phyloP scores from a whole-genome alignment of 2,888 invertebrate species.

The Caenorhabditis auriculariae region DNA sequence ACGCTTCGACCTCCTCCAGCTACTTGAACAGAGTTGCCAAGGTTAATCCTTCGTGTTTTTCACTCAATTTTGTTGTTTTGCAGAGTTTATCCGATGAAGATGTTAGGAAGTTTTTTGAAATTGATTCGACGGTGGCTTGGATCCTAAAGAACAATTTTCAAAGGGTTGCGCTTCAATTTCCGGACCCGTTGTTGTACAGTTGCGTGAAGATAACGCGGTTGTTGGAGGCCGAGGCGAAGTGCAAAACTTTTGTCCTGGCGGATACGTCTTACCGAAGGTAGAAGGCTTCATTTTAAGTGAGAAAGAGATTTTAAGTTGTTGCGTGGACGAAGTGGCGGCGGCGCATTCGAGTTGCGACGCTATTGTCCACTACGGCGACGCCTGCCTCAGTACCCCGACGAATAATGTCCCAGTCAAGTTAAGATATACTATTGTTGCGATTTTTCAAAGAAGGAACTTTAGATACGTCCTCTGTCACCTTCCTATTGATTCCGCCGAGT shows the following conservation, averaged over 20 bases:
- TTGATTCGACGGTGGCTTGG: conserved; percentile 43
- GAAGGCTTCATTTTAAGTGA: conserved; percentile 3
- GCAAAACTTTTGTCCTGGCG: conserved; percentile 53
- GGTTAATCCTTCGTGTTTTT: no score
- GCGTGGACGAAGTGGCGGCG: conserved; percentile 85
- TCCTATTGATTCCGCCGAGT: conserved; percentile 4
- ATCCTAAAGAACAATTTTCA: conserved; percentile 31
- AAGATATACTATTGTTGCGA: no score
- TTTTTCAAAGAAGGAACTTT: not conserved
- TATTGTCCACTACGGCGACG: conserved; percentile 86
- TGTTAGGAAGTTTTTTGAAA: conserved; percentile 46
- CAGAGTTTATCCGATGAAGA: conserved; percentile 9
- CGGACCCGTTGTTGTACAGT: conserved; percentile 43
- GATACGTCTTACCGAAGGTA: conserved; percentile 61
- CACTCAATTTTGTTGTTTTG: no score
- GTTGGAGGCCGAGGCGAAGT: not conserved
- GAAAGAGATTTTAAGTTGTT: conserved; percentile 73
- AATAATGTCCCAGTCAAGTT: conserved; percentile 74
- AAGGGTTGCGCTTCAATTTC: conserved; percentile 57
- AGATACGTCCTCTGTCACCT: conserved; percentile 43
- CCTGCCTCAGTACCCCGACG: conserved; percentile 78
- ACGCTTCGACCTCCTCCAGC: no score
- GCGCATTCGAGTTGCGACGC: conserved; percentile 83
- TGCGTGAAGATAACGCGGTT: not conserved
- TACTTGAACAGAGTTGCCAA: no score